Evolutionary conservation across 2,113 vertebrate species (phyloP), one percentile per base, ranked within the genome.

Genomic region (Rafetus swinhoei): DNA sequence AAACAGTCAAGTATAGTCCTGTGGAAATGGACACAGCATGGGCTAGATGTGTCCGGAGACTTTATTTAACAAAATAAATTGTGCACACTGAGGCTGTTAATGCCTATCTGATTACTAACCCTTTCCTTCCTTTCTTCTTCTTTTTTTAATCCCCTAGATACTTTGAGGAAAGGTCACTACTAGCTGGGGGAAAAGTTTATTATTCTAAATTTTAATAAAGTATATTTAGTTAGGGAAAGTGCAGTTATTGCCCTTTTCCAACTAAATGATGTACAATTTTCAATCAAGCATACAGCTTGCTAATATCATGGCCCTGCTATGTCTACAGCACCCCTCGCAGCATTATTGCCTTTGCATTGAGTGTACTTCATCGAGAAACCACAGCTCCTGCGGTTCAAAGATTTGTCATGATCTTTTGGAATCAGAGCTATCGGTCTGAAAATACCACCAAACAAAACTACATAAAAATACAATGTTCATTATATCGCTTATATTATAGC

Each of bases 51-150:
- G 72, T 72, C 86, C 80, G 89, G 84, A 79, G 90, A 57, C 72
- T 93, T 94, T 92, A 85, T 16, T 90, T 93, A 96, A 90, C 82
- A 93, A 93, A 93, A 96, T 91, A 95, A 94, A 94, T 90, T 90
- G 88, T 84, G 83, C 82, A 89, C 77, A 53, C 57, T 81, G 56
- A 0, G 32, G 57, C 50, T 93, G 72, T 82, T 90, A 85, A 91
- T 91, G 86, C 59, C 69, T 94, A 55, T 72, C 65, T 35, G 59
- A 27, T 60, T 25, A 60, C 25, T 60, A 60, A 60, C 27, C 59
- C 59, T 29, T 60, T 21, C 18, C 18, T 82, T 55, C 87, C 77
- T 81, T 90, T 88, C 24, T 39, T 35, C 16, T 88, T n/a, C 50
- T 86, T 80, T 89, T 84, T 92, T 94, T 93, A 22, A 0, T 88